Percentiles rank a stretch among this genome's conserved stretches.
Conservation (phyloP, 92 coral and sea anemone genomes). For the Bergia puertoricense region DNA sequence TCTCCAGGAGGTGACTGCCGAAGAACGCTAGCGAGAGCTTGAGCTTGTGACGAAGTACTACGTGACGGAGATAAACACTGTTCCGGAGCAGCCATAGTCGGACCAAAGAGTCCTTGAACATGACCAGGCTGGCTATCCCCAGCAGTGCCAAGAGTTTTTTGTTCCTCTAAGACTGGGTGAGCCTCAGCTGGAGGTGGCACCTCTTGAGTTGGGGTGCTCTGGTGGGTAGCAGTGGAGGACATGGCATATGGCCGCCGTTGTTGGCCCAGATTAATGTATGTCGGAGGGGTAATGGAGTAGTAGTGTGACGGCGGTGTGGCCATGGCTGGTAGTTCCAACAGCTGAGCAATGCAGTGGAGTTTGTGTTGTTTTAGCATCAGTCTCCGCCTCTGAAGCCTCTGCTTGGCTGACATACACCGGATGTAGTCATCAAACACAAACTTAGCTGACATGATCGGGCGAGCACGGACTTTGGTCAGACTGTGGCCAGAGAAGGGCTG, state of each 20-base stretch:
- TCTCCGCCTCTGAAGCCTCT: slow-evolving; percentile 93
- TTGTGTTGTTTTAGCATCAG: slow-evolving; percentile 90
- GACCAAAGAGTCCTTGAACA: slow-evolving; percentile 19
- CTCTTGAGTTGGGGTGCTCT: slow-evolving; percentile 21
- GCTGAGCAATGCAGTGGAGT: slow-evolving; percentile 93
- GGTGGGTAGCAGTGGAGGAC: slow-evolving; percentile 60
- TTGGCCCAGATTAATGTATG: slow-evolving; percentile 81
- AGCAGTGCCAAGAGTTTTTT: neutral
- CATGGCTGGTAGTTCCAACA: slow-evolving; percentile 96
- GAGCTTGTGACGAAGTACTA: slow-evolving; percentile 90
- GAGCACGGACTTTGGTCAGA: slow-evolving; percentile 87
- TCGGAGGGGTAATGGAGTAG: slow-evolving; percentile 93
- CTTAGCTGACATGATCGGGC: slow-evolving; percentile 94
- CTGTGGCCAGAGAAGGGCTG: slow-evolving; percentile 91
- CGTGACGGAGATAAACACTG: slow-evolving; percentile 78
- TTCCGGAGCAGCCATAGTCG: slow-evolving; percentile 82
- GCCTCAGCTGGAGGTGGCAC: slow-evolving; percentile 35
- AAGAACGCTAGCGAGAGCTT: slow-evolving; percentile 91
- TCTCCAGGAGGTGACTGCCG: slow-evolving; percentile 72
- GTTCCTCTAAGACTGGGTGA: slow-evolving; percentile 21
- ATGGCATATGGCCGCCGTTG: slow-evolving; percentile 50
- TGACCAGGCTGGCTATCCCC: slow-evolving; percentile 25
- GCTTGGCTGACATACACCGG: slow-evolving; percentile 99
- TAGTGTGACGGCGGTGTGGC: slow-evolving; percentile 89
- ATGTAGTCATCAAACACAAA: slow-evolving; percentile 98